Evolutionary conservation across 2,797 vertebrate species (phyloP), one percentile per base, ranked within the genome.

Genomic region (Neosalanx taihuensis): DNA sequence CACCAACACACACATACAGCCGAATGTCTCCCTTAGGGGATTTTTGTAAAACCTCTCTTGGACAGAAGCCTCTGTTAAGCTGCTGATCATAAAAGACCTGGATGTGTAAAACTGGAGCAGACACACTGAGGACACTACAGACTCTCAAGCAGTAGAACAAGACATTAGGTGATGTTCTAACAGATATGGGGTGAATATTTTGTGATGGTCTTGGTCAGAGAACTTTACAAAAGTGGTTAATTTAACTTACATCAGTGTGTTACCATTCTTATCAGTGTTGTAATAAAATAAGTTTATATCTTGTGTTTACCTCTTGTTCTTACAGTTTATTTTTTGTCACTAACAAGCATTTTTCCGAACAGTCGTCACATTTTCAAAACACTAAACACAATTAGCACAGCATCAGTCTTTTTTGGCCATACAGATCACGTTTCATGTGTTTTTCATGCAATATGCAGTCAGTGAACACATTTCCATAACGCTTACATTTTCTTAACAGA

Each of bases 191-290:
- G 69, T 86, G 84, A 86, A 82, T 88, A 85, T 86, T 87, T 89
- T 86, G 88, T 90, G 87, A 81, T 84, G 88, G 76, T 66, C 69
- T 80, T 82, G 86, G 82, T 85, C 86, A 74, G 87, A 89, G 76
- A 89, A 88, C 85, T 84, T 89, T 73, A 86, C 84, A 78, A 86
- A 91, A 91, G 90, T 93, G 92, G 92, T 92, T 94, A 93, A 93
- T 94, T 95, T 93, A 90, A 92, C 88, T 96, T 96, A 96, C 96
- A 96, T 97, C 95, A 93, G 92, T 93, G 94, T 97, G 95, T 96
- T 96, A 93, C 92, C 89, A 92, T 92, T 94, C 93, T 89, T 85
- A 91, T 95, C 91, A 89, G 93, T 96, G 95, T 96, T 97, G 94
- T 91, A 96, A 96, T 97, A 95, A 93, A 93, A 87, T 81, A 87